Percentiles rank a stretch among this genome's conserved stretches.
These are phyloP conservation scores for Ceriagrion tenellum DNA, from an alignment of 2,888 invertebrate species.

Conservation along the genomic window DNA sequence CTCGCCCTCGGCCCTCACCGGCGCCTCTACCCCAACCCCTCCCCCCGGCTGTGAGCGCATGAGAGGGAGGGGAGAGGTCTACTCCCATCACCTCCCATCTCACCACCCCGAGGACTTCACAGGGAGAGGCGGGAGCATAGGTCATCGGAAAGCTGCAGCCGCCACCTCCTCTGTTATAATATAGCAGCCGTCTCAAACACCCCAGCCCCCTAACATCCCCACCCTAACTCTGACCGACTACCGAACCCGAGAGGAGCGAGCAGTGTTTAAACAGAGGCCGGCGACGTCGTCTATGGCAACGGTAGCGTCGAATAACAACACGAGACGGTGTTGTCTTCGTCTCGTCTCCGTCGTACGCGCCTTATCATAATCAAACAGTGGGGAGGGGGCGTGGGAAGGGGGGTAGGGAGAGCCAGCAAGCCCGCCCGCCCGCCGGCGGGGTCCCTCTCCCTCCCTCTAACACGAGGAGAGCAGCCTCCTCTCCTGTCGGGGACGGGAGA, in stretches of 20 bases:
- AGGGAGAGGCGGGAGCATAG: neutral
- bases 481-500: neutral
- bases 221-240: conserved; percentile 69
- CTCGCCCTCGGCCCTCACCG: neutral
- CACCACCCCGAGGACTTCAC: neutral
- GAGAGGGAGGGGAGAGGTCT: neutral
- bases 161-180: neutral
- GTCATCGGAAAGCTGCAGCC: neutral
- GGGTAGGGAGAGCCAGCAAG: conserved; percentile 69
- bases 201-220: neutral
- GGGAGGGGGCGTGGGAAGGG: no score
- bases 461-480: no score
- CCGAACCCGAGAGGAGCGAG: conserved; percentile 64
- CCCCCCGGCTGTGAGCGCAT: neutral
- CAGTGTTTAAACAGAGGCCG: conserved; percentile 56
- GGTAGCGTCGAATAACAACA: conserved; percentile 32
- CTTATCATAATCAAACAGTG: conserved; percentile 71
- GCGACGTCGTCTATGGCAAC: conserved; percentile 63
- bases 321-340: conserved; percentile 74
- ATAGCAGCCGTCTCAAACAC: no score
- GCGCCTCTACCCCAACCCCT: neutral
- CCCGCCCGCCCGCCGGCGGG: conserved; percentile 70
- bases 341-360: conserved; percentile 74
- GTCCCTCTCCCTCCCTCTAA: no score
- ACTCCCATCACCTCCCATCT: neutral